phyloP scores from a whole-genome alignment of 2,113 vertebrate species.

The Rhizomys pruinosus region DNA sequence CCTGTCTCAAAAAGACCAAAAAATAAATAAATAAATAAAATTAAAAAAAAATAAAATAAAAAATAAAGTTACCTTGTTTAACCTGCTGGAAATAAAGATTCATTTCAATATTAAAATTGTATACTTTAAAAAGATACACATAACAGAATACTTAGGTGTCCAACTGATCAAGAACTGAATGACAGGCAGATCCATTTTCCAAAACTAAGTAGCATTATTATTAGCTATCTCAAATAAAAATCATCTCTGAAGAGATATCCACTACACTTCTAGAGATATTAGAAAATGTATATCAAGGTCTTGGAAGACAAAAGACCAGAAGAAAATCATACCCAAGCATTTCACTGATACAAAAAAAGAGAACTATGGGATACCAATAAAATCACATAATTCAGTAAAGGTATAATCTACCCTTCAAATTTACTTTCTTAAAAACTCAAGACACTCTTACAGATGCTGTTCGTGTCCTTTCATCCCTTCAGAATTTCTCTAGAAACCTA shows the following conservation, averaged over 20 bases:
- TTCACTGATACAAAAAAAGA: slow-evolving; percentile 32
- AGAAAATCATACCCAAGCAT: slow-evolving; percentile 65
- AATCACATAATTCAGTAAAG: slow-evolving; percentile 29
- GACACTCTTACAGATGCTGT: neutral
- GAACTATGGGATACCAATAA: neutral
- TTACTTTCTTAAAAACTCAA: slow-evolving; percentile 32
- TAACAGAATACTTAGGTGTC: neutral
- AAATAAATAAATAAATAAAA: no score
- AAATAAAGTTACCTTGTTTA: slow-evolving; percentile 5
- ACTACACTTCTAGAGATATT: slow-evolving; percentile 51
- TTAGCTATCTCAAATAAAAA: slow-evolving; percentile 55
- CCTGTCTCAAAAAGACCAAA: no score
- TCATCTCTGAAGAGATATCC: slow-evolving; percentile 42
- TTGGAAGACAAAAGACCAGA: slow-evolving; percentile 67
- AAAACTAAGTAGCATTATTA: slow-evolving; percentile 44
- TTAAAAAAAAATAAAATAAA: no score
- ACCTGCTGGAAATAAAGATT: slow-evolving; percentile 57
- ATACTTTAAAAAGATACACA: neutral
- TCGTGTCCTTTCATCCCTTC: slow-evolving; percentile 16
- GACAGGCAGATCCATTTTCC: slow-evolving; percentile 38
- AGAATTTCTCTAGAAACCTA: slow-evolving; percentile 59
- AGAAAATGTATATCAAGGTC: slow-evolving; percentile 65
- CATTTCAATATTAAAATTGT: slow-evolving; percentile 40
- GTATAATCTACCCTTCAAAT: slow-evolving; percentile 50
- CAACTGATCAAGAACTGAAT: slow-evolving; percentile 58